These are phyloP conservation scores for Riparia riparia DNA, from an alignment of 2,113 vertebrate species.

Conservation along the genomic window DNA sequence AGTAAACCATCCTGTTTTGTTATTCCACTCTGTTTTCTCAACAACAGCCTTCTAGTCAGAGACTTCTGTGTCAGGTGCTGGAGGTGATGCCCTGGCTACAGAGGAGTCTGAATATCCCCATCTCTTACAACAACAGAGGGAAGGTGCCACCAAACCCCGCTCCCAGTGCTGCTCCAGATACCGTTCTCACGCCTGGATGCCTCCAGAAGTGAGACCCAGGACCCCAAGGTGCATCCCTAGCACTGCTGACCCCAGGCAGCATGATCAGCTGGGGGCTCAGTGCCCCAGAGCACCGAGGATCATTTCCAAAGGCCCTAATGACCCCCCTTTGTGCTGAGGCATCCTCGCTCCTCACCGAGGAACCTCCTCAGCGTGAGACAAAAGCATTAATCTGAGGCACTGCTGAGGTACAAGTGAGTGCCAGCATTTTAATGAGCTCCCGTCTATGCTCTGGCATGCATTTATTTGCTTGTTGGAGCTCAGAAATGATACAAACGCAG, in stretches of 20 bases:
- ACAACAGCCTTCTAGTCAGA: not conserved
- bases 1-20: constrained; percentile 35
- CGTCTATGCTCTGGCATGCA: not conserved
- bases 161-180: not conserved
- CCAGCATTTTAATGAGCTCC: constrained; percentile 49
- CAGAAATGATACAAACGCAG: constrained; percentile 56
- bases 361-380: not conserved
- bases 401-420: constrained; percentile 8
- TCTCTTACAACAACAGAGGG: not conserved
- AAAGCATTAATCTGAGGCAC: constrained; percentile 25
- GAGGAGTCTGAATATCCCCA: fast-evolving
- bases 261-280: not conserved
- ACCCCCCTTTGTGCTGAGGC: not conserved
- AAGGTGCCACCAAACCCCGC: not conserved
- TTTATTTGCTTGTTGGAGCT: constrained; percentile 61
- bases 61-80: fast-evolving
- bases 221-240: not conserved
- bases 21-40: not conserved
- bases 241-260: not conserved
- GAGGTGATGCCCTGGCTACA: not conserved
- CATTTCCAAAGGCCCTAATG: not conserved
- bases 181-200: not conserved
- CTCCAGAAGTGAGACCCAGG: not conserved
- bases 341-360: not conserved
- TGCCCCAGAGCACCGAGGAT: fast-evolving